Percentiles rank a stretch among this genome's conserved stretches.
phyloP scores from a whole-genome alignment of 2,113 vertebrate genomes.

The Trachemys scripta region DNA sequence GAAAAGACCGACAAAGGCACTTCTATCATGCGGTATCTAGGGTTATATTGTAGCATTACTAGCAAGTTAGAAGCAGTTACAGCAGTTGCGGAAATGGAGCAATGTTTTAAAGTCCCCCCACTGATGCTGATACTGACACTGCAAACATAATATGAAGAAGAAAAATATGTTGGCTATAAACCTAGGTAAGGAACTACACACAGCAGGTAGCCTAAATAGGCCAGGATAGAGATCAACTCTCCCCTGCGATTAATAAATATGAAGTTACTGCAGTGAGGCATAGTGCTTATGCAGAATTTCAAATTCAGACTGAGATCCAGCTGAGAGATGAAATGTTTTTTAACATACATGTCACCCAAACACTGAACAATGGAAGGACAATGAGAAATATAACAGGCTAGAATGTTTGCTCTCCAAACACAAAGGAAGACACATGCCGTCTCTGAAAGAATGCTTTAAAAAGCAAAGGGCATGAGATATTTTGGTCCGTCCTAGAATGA shows the following conservation, averaged over 20 bases:
- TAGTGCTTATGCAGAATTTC: background rate
- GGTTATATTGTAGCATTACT: background rate
- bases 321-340: background rate
- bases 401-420: background rate
- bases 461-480: background rate
- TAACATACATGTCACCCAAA: background rate
- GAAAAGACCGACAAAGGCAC: background rate
- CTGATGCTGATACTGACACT: background rate
- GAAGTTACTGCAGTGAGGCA: background rate
- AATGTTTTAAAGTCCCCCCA: background rate
- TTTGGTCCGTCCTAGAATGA: background rate
- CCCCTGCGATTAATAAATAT: background rate
- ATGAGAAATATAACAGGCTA: background rate
- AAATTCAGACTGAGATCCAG: background rate
- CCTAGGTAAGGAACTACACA: background rate
- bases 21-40: background rate
- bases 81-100: background rate
- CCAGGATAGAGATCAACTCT: background rate
- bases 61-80: background rate
- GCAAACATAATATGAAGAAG: background rate
- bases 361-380: background rate
- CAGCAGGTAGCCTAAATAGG: fast-evolving
- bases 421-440: background rate
- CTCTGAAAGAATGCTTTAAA: background rate
- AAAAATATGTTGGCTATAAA: background rate